Base-by-base conservation (phyloP, 1,140 invertebrate species). In the Leptoteleia sp. region DNA sequence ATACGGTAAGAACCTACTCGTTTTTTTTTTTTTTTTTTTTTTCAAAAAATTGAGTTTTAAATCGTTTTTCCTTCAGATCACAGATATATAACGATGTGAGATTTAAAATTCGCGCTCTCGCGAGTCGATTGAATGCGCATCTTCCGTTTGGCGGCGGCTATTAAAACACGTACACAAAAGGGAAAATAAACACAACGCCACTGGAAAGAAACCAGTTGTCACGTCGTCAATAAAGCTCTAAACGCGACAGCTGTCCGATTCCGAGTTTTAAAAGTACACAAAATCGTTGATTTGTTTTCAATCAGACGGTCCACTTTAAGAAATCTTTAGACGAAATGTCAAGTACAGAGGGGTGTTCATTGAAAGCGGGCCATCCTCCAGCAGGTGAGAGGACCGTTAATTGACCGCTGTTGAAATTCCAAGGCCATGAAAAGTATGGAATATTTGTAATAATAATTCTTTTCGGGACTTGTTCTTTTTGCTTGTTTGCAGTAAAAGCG, bases 311-410 rank as follows among this genome's bases (percentile, higher is more conserved):
- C 9, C 12, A 27, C 1, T 43, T 33, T n/a, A 0, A 12, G 4
- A 50, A 3, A 1, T 19, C n/a, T 45, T 61, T 31, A 0, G 2
- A 1, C 47, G 81, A 64, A 55, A 93, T 93, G 92, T 92, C 92
- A 45, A 91, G 88, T 72, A 64, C 87, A 2, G 91, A 90, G 57
- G 92, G 92, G 64, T 89, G 91, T 64, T 92, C 94, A 86, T 86
- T 95, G 12, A 95, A 94, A 85, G 93, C 91, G 70, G 94, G 95
- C 47, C 95, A 96, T 91, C 94, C 94, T 77, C 95, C 95, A 83
- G 95, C 95, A 91, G 93, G 95, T 96, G 17, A 25, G 13, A 27
- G 8, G 9, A 8, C n/a, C n/a, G n/a, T n/a, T n/a, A 33, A 55
- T 31, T 42, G 0, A 3, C 5, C 5, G 27, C 27, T 3, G 7